A percentile compares a stretch with the other conserved stretches of the same genome.
These are phyloP conservation scores for Lucilia cuprina DNA, from an alignment of 1,140 invertebrate species.

Conservation along the genomic window DNA sequence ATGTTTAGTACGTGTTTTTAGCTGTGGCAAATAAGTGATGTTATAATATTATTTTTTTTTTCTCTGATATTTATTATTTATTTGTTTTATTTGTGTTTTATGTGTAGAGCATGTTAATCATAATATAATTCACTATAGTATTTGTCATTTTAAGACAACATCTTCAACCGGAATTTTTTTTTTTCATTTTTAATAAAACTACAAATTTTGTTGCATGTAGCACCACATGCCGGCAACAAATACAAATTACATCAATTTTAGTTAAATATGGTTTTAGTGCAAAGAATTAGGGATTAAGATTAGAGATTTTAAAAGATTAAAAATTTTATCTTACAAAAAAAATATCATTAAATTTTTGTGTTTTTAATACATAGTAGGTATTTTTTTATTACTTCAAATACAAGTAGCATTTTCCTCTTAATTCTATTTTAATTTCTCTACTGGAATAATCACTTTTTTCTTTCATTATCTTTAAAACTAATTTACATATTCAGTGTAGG, in stretches of 20 bases:
- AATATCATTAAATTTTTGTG: too few relatives aligned
- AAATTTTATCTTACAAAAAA: too few relatives aligned
- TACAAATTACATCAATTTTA: neutral
- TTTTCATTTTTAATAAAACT: neutral
- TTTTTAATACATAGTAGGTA: neutral
- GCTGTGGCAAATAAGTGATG: neutral
- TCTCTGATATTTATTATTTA: neutral
- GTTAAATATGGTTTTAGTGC: neutral
- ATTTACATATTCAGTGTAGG: slow-evolving; percentile 15
- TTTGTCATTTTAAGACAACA: neutral
- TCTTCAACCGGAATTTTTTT: neutral
- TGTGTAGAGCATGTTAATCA: slow-evolving; percentile 7
- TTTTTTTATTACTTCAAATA: neutral
- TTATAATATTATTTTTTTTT: neutral
- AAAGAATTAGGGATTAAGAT: neutral
- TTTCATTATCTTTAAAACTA: neutral
- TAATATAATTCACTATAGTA: neutral
- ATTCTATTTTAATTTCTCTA: neutral
- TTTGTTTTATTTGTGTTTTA: neutral
- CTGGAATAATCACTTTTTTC: neutral
- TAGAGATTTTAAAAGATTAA: neutral
- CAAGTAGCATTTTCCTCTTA: neutral
- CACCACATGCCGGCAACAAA: neutral
- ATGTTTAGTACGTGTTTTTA: slow-evolving; percentile 11
- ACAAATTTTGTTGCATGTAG: neutral